These are phyloP conservation scores for Struthidea cinerea DNA, from an alignment of 2,113 vertebrate species.

Conservation along the genomic window DNA sequence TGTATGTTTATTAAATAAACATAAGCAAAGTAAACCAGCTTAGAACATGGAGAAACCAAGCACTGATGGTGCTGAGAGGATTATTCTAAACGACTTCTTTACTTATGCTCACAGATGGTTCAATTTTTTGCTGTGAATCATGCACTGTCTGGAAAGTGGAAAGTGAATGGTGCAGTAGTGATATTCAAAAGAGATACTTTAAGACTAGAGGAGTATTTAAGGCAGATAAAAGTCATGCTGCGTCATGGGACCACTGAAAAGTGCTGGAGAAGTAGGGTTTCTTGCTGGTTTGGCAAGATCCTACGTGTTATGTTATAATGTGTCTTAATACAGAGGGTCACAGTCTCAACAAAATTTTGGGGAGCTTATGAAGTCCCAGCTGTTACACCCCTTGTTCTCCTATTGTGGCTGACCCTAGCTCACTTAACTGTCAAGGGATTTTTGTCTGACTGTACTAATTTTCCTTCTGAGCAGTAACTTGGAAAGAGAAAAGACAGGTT, in stretches of 20 bases:
- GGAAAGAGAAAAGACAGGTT: not conserved
- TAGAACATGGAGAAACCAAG: not conserved
- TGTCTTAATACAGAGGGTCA: not conserved
- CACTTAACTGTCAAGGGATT: not conserved
- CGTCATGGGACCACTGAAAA: not conserved
- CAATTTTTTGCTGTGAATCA: not conserved
- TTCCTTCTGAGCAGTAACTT: not conserved
- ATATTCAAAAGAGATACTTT: not conserved
- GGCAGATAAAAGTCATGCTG: not conserved
- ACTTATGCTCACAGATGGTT: not conserved
- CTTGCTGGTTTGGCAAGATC: not conserved
- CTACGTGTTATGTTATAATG: not conserved
- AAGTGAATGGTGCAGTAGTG: not conserved
- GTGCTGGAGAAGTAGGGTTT: not conserved
- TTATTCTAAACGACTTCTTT: not conserved
- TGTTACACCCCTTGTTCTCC: not conserved
- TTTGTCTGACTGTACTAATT: not conserved
- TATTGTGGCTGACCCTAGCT: not conserved
- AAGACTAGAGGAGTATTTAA: not conserved
- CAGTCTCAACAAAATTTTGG: not conserved
- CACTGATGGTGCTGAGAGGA: not conserved
- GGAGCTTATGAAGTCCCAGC: not conserved
- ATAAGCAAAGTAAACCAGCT: not conserved
- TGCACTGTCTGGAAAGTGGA: rapidly evolving
- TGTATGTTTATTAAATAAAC: not conserved